phyloP scores from a whole-genome alignment of 2,797 vertebrate species.

The Trichosurus vulpecula region DNA sequence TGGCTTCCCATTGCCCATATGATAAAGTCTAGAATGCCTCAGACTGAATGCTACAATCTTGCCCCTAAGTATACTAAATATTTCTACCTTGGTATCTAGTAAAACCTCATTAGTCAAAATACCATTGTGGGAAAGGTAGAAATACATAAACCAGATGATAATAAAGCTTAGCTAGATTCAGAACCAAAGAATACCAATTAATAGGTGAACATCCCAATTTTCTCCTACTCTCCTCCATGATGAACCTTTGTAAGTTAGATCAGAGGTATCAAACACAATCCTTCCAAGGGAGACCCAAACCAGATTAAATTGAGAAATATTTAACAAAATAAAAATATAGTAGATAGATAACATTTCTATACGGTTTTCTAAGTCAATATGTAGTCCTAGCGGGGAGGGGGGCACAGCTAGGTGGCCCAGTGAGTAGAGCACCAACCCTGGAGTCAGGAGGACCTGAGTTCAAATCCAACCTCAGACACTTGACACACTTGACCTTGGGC shows the following conservation, averaged over 20 bases:
- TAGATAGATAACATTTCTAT: background rate
- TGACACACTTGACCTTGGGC: no score
- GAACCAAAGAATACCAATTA: background rate
- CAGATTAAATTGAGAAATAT: background rate
- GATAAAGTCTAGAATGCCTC: background rate
- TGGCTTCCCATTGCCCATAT: background rate
- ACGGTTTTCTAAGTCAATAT: background rate
- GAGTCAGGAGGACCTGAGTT: no score
- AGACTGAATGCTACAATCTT: background rate
- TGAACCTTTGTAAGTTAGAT: background rate
- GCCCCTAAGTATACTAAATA: background rate
- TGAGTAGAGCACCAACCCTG: no score
- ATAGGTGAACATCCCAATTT: background rate
- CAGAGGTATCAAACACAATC: background rate
- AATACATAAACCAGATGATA: background rate
- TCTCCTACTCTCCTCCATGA: background rate
- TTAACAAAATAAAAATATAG: background rate
- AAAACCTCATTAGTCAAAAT: background rate
- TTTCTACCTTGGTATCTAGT: background rate
- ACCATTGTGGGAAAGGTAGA: background rate
- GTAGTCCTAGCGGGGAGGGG: no score
- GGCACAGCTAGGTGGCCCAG: no score
- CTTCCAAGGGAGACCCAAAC: background rate
- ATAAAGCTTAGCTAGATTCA: background rate
- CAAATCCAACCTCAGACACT: no score